Evolutionary conservation across 2,113 vertebrate species (phyloP).

Genomic region (Pelmatolapia mariae): DNA sequence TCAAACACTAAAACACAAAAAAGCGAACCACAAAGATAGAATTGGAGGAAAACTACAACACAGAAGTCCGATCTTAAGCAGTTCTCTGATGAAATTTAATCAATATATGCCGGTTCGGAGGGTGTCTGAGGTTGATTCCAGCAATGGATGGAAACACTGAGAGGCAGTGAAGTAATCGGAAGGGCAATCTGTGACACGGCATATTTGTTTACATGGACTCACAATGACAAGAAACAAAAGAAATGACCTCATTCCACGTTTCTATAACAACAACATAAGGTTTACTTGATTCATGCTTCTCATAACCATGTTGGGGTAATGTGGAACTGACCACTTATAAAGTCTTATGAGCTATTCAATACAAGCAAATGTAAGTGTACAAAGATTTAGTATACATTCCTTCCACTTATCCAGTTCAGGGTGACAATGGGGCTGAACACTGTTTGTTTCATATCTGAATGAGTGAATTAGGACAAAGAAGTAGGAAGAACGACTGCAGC

Average conservation of each 20-base stretch:
- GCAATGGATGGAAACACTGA: background rate
- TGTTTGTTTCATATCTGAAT: background rate
- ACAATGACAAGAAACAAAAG: background rate
- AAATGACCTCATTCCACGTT: background rate
- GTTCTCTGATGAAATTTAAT: background rate
- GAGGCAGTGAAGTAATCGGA: background rate
- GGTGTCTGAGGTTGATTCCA: background rate
- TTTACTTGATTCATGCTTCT: background rate
- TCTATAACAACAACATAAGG: background rate
- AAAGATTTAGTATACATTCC: background rate
- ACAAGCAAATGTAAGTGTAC: background rate
- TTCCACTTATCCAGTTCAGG: background rate
- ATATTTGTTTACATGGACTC: background rate
- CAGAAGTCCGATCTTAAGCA: background rate
- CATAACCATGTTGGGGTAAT: background rate
- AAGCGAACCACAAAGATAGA: background rate
- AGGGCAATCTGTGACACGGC: background rate
- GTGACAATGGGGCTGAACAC: background rate
- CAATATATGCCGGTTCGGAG: background rate
- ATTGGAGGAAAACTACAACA: background rate
- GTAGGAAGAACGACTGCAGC: background rate
- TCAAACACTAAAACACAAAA: background rate
- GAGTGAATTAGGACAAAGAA: background rate
- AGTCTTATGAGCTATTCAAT: background rate
- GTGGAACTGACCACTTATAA: background rate